Base-by-base conservation (phyloP, 2,888 invertebrate species). In the Agapostemon virescens region DNA sequence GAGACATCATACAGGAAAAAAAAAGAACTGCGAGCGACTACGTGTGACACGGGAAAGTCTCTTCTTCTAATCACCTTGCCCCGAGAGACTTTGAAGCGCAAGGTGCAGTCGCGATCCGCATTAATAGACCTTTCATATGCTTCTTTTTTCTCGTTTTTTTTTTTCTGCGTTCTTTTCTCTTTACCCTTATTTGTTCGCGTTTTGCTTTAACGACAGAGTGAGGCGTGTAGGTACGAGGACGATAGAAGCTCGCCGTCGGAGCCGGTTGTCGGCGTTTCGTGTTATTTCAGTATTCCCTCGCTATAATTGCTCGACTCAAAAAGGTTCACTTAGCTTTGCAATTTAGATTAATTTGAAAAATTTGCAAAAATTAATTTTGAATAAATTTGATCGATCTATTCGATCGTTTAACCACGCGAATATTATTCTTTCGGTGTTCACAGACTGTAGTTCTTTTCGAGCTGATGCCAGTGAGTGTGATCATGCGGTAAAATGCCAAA, bases 191-290 rank as follows among this genome's bases (percentile, higher is more conserved):
- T 61, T 61, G 55, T 55, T 55, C 26, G 55, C 55, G 55, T 55
- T 55, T 55, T 26, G 55, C 55, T 61, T 20, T 33, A n/a, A 83
- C 79, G 84, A 79, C 86, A 88, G 79, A 87, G 86, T 88, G 86
- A 89, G 88, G 87, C 85, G 84, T 87, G 86, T 88, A 88, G 84
- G 84, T 87, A 86, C 86, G 83, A 86, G 84, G 87, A 86, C 87
- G 85, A 86, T 85, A 86, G 82, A 81, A 79, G 76, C 71, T 84
- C 84, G 86, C 83, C 85, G 70, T 84, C 84, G 81, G 83, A 80
- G 81, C 80, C 79, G 77, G 80, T 81, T 82, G 42, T 76, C 73
- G 81, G 58, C 69, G 52, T 75, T 76, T 52, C 79, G 58, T 70
- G 69, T 42, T 20, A 33, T 58, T 26, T 55, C 23, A 23, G 11